A percentile compares a stretch with the other conserved stretches of the same genome.
Conservation (phyloP, 1,140 invertebrate species). For the Fragariocoptes setiger region DNA sequence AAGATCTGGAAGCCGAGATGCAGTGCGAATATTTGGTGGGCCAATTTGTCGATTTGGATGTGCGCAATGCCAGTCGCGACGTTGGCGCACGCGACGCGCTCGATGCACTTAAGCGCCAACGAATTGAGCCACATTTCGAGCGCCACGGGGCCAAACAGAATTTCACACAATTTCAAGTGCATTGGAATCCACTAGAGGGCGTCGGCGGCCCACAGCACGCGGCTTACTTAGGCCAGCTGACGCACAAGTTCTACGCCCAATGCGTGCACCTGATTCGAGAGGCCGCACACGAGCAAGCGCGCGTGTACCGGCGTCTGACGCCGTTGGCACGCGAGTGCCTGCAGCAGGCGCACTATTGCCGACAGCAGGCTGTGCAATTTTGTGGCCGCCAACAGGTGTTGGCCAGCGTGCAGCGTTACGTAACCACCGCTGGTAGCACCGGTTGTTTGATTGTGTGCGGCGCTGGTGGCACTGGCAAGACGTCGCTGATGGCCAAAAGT, state of each 20-base stretch:
- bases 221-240: background rate
- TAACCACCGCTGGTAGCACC: constrained; percentile 27
- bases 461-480: constrained; percentile 86
- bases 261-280: no score
- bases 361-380: constrained; percentile 80
- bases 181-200: background rate
- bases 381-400: constrained; percentile 66
- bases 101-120: no score
- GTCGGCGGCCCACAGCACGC: background rate
- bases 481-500: constrained; percentile 68
- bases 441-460: constrained; percentile 77
- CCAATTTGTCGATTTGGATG: no score
- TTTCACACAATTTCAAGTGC: background rate
- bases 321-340: constrained; percentile 68
- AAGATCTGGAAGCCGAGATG: no score
- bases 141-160: no score
- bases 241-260: background rate
- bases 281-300: no score
- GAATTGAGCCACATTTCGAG: no score
- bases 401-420: constrained; percentile 45
- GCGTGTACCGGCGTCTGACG: no score
- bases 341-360: constrained; percentile 80
- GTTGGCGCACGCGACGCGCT: no score
- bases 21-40: no score
- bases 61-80: no score